Conservation (phyloP, 2,888 invertebrate species). For the Elegia similella region DNA sequence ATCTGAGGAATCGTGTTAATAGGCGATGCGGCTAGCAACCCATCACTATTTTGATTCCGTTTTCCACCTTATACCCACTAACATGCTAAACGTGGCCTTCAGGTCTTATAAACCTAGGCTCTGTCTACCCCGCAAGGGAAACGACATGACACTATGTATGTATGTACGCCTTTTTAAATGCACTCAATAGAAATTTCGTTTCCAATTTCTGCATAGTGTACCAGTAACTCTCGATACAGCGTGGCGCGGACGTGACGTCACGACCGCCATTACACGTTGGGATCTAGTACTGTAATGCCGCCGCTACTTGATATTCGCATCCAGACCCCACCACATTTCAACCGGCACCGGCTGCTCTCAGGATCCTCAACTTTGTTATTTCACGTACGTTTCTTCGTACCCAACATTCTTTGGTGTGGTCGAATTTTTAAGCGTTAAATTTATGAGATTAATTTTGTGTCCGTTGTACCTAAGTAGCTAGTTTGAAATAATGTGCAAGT, state of each 20-base stretch:
- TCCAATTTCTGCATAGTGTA: slow-evolving; percentile 11
- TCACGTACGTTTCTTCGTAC: slow-evolving; percentile 48
- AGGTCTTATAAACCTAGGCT: too few relatives aligned
- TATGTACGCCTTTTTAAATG: too few relatives aligned
- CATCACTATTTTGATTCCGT: too few relatives aligned
- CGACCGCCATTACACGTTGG: slow-evolving; percentile 47
- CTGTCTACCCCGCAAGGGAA: too few relatives aligned
- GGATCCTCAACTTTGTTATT: slow-evolving; percentile 66
- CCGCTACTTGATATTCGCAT: slow-evolving; percentile 65
- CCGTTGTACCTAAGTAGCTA: too few relatives aligned
- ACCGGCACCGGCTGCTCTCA: slow-evolving; percentile 60
- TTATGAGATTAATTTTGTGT: slow-evolving; percentile 6
- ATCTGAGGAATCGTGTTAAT: too few relatives aligned
- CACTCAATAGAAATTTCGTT: not conserved
- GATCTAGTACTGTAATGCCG: slow-evolving; percentile 23
- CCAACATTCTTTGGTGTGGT: slow-evolving; percentile 42
- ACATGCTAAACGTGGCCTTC: too few relatives aligned
- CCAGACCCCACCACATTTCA: slow-evolving; percentile 64
- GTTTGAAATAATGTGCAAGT: too few relatives aligned
- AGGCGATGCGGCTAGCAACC: too few relatives aligned
- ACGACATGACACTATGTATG: too few relatives aligned
- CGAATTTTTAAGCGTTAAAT: slow-evolving; percentile 40
- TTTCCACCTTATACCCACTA: too few relatives aligned
- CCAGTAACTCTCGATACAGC: slow-evolving; percentile 13
- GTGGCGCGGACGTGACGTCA: slow-evolving; percentile 53